Conservation (phyloP, 64 coral and sea anemone genomes). For the Montipora capricornis region DNA sequence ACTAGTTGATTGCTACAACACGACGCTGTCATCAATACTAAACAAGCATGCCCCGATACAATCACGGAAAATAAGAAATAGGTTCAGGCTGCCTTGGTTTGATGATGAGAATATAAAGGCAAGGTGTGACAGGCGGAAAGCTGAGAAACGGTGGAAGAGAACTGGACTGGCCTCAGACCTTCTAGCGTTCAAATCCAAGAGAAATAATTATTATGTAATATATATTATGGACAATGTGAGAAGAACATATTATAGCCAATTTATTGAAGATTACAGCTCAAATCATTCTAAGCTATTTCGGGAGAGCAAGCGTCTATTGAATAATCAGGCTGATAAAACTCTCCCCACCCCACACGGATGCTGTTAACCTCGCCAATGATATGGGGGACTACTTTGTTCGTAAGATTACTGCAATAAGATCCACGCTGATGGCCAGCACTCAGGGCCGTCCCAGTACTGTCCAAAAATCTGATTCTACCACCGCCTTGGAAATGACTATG, state of each 20-base stretch:
- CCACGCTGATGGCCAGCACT: not conserved
- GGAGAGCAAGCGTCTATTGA: too few relatives aligned
- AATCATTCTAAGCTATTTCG: too few relatives aligned
- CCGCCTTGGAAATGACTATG: not conserved
- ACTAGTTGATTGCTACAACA: slow-evolving; percentile 8
- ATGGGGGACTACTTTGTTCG: too few relatives aligned
- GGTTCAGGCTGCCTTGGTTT: slow-evolving; percentile 8
- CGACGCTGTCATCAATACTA: slow-evolving; percentile 20
- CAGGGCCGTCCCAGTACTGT: not conserved
- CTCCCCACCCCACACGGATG: not conserved
- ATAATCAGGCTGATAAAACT: not conserved
- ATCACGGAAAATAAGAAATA: slow-evolving; percentile 32
- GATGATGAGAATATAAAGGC: slow-evolving; percentile 33
- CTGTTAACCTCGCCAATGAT: not conserved
- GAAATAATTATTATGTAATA: slow-evolving; percentile 15
- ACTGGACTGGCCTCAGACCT: slow-evolving; percentile 4
- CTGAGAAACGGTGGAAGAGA: not conserved
- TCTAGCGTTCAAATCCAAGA: not conserved
- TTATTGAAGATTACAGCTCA: not conserved
- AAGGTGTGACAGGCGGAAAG: slow-evolving; percentile 2
- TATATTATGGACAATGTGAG: slow-evolving; percentile 20
- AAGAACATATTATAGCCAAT: slow-evolving; percentile 11
- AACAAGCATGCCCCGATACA: slow-evolving; percentile 15
- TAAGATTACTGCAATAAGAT: too few relatives aligned
- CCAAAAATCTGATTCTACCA: slow-evolving; percentile 20